Evolutionary conservation across 92 coral and sea anemone species (phyloP), one percentile per base, ranked within the genome.

Genomic region (Nematostella vectensis): DNA sequence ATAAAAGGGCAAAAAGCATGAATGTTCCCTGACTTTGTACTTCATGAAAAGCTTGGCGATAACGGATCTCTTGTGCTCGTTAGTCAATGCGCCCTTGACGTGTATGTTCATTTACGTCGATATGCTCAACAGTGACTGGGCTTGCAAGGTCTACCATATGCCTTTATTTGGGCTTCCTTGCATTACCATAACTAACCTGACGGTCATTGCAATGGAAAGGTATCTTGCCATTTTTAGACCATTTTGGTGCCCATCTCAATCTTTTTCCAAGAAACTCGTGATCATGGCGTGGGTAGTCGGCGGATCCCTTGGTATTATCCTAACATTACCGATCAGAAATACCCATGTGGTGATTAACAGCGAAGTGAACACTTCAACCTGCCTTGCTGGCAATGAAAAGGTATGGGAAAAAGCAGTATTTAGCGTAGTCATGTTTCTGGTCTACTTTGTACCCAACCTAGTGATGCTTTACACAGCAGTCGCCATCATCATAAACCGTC

Each of bases 261-360:
- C 45, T 18, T 0, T 1, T 16, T 19, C 62, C 27, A 30, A 31
- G 18, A 56, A 56, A n/a, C 47, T 56, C 10, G 47, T 56, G 3
- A 56, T 31, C 1, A 24, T 25, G 13, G 62, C 62, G 17, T 56
- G 62, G 62, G 21, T 56, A 29, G 25, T 56, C 6, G 62, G 62
- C 3, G 16, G 3, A 4, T 12, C 18, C 11, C 13, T 56, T 10
- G 62, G 62, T 16, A 16, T 33, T 1, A 22, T 33, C 1, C 38
- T 24, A 11, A 29, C 62, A n/a, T 27, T 53, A 2, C 27, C 58
- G 0, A 53, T 24, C 31, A 31, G 29, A 9, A 26, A 25, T 11
- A 31, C 31, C 12, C 31, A 13, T 11, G 27, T 20, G 13, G 30
- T 25, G 15, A 28, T 53, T 26, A 21, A 53, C 18, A 37, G 29